Base-by-base conservation (phyloP, 2,888 invertebrate genomes). In the Pomacea canaliculata region DNA sequence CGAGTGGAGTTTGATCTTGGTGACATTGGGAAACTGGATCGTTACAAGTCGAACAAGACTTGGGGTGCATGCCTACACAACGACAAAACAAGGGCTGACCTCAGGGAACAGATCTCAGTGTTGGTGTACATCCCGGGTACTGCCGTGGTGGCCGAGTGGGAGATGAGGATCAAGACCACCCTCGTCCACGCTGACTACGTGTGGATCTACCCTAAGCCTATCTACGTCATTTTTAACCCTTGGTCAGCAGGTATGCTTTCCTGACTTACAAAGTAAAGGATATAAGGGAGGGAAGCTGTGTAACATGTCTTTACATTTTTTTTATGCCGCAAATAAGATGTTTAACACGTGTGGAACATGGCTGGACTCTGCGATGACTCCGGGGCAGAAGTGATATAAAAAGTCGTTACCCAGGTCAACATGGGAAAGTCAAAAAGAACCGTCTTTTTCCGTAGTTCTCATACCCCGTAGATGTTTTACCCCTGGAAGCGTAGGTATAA, bases 141-240 rank as follows among this genome's bases (percentile, higher is more conserved):
- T 60, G 66, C 67, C 49, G n/a, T 78, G 56, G 60, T 78, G 7
- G 78, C 75, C 18, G 78, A 78, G 72, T 78, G 78, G 78, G 66
- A 70, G 37, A 60, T 75, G 46, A 37, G n/a, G 48, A 63, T 78
- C 69, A 65, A n/a, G 7, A 72, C 76, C 10, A 10, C 60, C 23
- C 27, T 69, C 19, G n/a, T 23, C 16, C 4, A 27, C 13, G 56
- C 51, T n/a, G 56, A 27, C 12, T 67, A 49, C 60, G 27, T 63
- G 18, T 66, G 49, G 23, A 27, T n/a, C 12, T 60, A 46, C 46
- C 62, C 68, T 4, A 13, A 67, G 13, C 48, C 71, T 1, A 23
- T 76, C 46, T 46, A 65, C 73, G 71, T 78, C 37, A 66, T 78
- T 62, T 76, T 78, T 51, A 78, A 78, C 51, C 78, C 78, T 5